Conservation (phyloP, 1,140 invertebrate genomes). For the Drosophila chauvacae region DNA sequence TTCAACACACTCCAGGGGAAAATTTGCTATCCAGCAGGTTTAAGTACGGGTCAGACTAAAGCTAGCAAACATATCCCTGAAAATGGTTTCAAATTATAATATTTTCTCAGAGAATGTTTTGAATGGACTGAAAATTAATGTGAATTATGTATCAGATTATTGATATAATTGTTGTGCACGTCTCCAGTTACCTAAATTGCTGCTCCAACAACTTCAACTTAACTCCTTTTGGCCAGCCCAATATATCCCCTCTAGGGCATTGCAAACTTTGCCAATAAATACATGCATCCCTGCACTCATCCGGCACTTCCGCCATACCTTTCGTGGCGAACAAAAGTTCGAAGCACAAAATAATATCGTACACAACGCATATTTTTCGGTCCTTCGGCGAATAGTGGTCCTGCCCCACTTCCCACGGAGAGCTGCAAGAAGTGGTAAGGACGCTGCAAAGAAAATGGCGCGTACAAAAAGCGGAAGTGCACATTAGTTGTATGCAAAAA, state of each 20-base stretch:
- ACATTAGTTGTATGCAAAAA: constrained; percentile 79
- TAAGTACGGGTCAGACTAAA: neutral
- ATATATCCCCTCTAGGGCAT: constrained; percentile 17
- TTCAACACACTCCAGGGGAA: neutral
- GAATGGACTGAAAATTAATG: neutral
- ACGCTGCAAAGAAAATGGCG: constrained; percentile 70
- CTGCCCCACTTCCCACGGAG: constrained; percentile 13
- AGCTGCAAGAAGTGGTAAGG: constrained; percentile 27
- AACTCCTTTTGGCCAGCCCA: constrained; percentile 15
- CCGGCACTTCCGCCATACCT: constrained; percentile 39
- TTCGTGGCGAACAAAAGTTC: constrained; percentile 61
- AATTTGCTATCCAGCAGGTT: constrained; percentile 5
- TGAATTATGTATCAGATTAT: neutral
- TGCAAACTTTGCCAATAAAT: constrained; percentile 52
- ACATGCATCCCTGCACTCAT: constrained; percentile 55
- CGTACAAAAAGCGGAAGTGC: constrained; percentile 71
- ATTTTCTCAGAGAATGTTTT: neutral
- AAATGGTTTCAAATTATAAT: neutral
- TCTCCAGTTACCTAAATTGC: neutral
- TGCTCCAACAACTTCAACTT: constrained; percentile 12
- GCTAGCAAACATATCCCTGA: neutral
- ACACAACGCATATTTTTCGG: constrained; percentile 71
- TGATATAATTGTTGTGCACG: neutral
- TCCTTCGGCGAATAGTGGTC: constrained; percentile 40
- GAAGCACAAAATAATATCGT: constrained; percentile 75